These are phyloP conservation scores for Agrypnia vestita DNA, from an alignment of 1,140 invertebrate genomes.

Conservation along the genomic window DNA sequence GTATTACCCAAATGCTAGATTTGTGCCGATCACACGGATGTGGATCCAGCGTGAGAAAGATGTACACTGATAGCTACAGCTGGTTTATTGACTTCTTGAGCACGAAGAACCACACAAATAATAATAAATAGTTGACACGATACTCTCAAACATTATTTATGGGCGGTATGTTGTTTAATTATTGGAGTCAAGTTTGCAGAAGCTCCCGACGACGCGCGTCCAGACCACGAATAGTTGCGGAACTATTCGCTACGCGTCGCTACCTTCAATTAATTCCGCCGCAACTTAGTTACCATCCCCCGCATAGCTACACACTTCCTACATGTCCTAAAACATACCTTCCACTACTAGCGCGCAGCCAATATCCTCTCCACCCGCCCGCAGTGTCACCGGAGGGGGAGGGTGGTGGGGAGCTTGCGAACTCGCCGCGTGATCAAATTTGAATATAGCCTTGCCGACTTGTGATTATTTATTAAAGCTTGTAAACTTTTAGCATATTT, in stretches of 20 bases:
- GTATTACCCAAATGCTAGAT: no score
- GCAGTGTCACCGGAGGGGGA: constrained; percentile 1
- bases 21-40: no score
- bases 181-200: constrained; percentile 12
- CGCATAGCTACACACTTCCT: not conserved
- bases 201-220: constrained; percentile 14
- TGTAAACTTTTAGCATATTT: no score
- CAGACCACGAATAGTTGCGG: constrained; percentile 38
- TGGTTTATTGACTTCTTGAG: no score
- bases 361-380: not conserved
- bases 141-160: constrained; percentile 10
- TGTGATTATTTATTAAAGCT: not conserved
- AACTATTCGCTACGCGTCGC: constrained; percentile 57
- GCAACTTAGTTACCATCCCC: constrained; percentile 53
- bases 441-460: not conserved
- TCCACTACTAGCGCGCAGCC: not conserved
- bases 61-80: no score
- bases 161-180: constrained; percentile 27
- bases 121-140: not conserved
- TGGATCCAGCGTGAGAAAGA: no score
- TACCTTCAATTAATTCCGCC: constrained; percentile 59
- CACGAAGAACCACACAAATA: no score
- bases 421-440: constrained; percentile 22
- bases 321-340: not conserved
- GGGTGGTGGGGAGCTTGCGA: not conserved